These are phyloP conservation scores for Eira barbara DNA, from an alignment of 2,113 vertebrate species.

Conservation along the genomic window DNA sequence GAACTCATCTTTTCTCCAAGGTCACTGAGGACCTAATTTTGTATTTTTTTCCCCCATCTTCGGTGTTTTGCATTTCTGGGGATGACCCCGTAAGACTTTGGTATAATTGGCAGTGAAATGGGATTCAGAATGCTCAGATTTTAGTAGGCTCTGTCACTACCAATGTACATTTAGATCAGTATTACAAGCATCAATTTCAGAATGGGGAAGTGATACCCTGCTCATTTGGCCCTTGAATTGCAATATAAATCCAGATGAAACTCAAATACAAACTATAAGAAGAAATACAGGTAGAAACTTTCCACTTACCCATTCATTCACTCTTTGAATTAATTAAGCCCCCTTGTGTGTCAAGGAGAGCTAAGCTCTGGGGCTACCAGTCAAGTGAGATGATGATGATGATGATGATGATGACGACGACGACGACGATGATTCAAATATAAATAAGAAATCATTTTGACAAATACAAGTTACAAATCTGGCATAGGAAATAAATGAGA, in stretches of 20 bases:
- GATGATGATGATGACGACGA: neutral
- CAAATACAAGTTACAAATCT: neutral
- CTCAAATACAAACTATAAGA: neutral
- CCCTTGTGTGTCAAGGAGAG: neutral
- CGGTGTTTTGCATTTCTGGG: neutral
- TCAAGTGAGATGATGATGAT: neutral
- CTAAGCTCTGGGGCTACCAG: neutral
- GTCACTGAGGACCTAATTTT: neutral
- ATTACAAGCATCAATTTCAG: neutral
- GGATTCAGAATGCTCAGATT: neutral
- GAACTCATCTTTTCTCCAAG: neutral
- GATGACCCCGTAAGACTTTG: neutral
- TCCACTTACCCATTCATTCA: neutral
- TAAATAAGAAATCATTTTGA: conserved; percentile 21
- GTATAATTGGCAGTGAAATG: neutral
- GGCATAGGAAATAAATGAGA: neutral
- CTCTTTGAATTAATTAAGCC: neutral
- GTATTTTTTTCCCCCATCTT: neutral
- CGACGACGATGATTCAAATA: neutral
- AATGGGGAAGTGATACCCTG: neutral
- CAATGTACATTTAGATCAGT: neutral
- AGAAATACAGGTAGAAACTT: neutral
- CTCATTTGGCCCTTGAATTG: conserved; percentile 8
- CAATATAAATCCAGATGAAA: conserved; percentile 14
- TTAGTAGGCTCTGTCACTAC: neutral